These are phyloP conservation scores for Parotia lawesii DNA, from an alignment of 2,113 vertebrate species.

Conservation along the genomic window DNA sequence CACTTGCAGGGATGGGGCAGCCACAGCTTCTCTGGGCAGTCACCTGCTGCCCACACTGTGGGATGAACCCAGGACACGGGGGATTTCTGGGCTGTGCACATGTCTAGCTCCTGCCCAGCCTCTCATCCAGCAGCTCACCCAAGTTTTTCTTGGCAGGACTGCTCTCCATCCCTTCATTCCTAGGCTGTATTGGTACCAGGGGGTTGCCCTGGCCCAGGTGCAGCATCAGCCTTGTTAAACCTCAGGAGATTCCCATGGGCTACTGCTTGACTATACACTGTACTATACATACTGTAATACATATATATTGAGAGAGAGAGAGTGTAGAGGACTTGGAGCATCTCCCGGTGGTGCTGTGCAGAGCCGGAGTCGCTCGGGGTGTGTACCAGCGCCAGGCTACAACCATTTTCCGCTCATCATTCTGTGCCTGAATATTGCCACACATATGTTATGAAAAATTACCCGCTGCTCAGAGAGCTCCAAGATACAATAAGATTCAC, in stretches of 20 bases:
- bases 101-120: background rate
- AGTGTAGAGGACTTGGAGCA: background rate
- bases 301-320: background rate
- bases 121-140: background rate
- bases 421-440: background rate
- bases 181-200: background rate
- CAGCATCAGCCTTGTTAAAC: background rate
- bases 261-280: rapidly evolving
- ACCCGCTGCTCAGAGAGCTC: slow-evolving; percentile 50
- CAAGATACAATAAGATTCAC: slow-evolving; percentile 36
- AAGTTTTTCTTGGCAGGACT: background rate
- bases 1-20: background rate
- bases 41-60: background rate
- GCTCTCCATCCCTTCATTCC: background rate
- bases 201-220: background rate
- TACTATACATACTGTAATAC: rapidly evolving
- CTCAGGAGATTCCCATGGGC: background rate
- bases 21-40: background rate
- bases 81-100: background rate
- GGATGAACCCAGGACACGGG: background rate
- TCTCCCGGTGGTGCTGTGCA: background rate
- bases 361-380: background rate
- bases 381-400: background rate
- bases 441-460: slow-evolving; percentile 55
- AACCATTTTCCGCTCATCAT: background rate